These are phyloP conservation scores for Pelecanoides urinatrix DNA, from an alignment of 2,113 vertebrate genomes.

Conservation along the genomic window DNA sequence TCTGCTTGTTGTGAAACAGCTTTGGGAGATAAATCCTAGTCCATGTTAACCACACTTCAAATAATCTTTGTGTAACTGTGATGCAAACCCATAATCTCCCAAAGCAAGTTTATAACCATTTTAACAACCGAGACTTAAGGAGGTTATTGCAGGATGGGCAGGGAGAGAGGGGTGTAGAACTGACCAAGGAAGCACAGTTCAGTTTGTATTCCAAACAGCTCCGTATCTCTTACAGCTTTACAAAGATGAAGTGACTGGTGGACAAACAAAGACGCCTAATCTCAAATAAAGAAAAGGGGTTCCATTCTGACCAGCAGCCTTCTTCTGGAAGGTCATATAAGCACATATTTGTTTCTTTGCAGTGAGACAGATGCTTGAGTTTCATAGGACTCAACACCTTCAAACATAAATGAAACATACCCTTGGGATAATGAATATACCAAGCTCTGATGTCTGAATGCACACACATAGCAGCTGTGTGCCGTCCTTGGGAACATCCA, in stretches of 20 bases:
- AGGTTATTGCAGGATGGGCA: slow-evolving; percentile 49
- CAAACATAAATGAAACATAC: not conserved
- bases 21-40: slow-evolving; percentile 63
- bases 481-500: not conserved
- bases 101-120: slow-evolving; percentile 43
- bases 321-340: slow-evolving; percentile 33
- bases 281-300: not conserved
- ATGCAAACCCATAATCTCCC: slow-evolving; percentile 56
- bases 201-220: slow-evolving; percentile 66
- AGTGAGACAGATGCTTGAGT: not conserved
- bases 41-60: slow-evolving; percentile 69
- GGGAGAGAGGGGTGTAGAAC: slow-evolving; percentile 53
- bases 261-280: slow-evolving; percentile 35
- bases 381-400: not conserved
- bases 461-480: not conserved
- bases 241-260: slow-evolving; percentile 55
- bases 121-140: slow-evolving; percentile 43
- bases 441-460: not conserved
- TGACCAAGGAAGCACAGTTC: slow-evolving; percentile 49
- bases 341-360: not conserved
- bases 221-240: slow-evolving; percentile 37
- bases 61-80: slow-evolving; percentile 57
- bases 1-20: slow-evolving; percentile 57
- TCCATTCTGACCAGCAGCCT: not conserved
- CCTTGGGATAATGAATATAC: not conserved